These are phyloP conservation scores for Neostethus bicornis DNA, from an alignment of 2,797 vertebrate species.

Conservation along the genomic window DNA sequence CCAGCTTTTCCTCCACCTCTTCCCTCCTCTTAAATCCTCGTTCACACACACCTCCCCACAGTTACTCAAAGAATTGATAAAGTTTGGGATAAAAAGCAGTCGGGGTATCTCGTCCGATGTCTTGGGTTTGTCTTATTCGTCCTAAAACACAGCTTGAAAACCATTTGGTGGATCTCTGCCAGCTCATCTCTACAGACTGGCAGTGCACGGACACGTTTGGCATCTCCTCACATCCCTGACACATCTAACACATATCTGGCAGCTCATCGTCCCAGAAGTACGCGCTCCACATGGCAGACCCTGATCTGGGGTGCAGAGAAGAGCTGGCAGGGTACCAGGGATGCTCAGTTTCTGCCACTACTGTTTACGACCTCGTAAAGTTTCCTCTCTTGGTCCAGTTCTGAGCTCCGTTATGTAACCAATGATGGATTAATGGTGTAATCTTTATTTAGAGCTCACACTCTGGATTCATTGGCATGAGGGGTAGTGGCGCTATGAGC, in stretches of 20 bases:
- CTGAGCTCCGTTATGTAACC: neutral
- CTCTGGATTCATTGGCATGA: neutral
- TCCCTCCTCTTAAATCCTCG: no score
- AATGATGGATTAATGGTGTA: neutral
- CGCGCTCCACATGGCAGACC: constrained; percentile 47
- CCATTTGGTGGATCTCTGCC: constrained; percentile 26
- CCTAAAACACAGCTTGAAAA: constrained; percentile 10
- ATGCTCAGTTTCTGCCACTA: constrained; percentile 30
- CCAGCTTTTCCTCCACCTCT: no score
- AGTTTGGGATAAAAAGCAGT: no score
- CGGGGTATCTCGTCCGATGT: no score
- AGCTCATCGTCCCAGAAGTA: constrained; percentile 41
- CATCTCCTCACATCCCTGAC: constrained; percentile 48
- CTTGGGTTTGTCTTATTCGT: no score
- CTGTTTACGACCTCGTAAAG: constrained; percentile 17
- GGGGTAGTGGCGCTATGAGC: neutral
- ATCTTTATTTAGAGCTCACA: neutral
- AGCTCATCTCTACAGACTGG: neutral
- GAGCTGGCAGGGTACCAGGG: constrained; percentile 33
- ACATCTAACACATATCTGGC: constrained; percentile 51
- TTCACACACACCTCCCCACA: no score
- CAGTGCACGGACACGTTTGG: no score
- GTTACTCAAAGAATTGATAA: no score
- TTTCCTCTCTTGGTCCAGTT: neutral
- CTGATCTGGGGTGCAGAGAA: constrained; percentile 48